Evolutionary conservation across 2,888 invertebrate species (phyloP).

Genomic region (Holacanthella duospinosa): DNA sequence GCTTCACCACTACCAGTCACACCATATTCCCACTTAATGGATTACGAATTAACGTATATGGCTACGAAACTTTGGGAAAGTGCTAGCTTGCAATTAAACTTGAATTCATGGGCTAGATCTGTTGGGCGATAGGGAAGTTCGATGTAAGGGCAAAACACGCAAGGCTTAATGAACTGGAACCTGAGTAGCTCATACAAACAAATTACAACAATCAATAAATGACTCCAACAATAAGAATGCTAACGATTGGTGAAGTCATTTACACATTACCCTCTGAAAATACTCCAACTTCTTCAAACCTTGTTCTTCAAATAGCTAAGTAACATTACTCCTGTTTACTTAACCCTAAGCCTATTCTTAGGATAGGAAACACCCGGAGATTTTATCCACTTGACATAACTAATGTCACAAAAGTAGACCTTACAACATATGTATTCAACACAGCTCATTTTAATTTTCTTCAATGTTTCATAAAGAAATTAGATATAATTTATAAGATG

Average conservation of each 20-base stretch:
- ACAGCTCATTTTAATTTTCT: too few relatives aligned
- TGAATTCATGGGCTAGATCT: conserved; percentile 1
- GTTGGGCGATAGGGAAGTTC: background rate
- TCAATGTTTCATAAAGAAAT: too few relatives aligned
- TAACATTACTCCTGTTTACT: too few relatives aligned
- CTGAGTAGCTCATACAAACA: background rate
- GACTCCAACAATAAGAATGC: background rate
- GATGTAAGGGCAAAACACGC: background rate
- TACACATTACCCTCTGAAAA: background rate
- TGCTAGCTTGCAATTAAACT: background rate
- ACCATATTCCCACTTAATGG: background rate
- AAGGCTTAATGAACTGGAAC: background rate
- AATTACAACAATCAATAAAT: background rate
- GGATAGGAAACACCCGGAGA: too few relatives aligned
- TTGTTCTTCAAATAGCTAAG: too few relatives aligned
- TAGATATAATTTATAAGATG: too few relatives aligned
- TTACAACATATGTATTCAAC: too few relatives aligned
- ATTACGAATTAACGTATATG: background rate
- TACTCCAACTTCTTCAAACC: background rate
- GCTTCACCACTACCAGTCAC: background rate
- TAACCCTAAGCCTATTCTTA: too few relatives aligned
- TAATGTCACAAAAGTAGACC: too few relatives aligned
- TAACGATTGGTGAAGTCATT: too few relatives aligned
- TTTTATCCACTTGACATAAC: too few relatives aligned
- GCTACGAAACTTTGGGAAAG: background rate